These are phyloP conservation scores for Chymomyza fuscimana DNA, from an alignment of 2,888 invertebrate genomes.

Conservation along the genomic window DNA sequence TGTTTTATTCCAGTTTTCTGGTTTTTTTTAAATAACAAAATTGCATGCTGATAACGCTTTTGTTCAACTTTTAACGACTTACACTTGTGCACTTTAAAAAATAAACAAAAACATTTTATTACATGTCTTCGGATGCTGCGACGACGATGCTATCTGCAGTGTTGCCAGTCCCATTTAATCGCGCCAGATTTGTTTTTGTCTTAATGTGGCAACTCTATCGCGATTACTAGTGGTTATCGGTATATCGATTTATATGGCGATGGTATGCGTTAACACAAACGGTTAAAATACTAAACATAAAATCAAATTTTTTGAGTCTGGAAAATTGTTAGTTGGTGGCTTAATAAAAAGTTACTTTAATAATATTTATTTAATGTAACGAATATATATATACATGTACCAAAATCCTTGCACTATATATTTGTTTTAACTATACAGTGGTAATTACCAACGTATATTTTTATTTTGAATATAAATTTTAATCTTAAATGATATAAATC, in stretches of 20 bases:
- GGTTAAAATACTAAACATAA: conserved; percentile 6
- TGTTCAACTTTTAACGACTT: conserved; percentile 26
- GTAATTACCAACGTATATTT: too few species aligned
- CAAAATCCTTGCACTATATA: too few species aligned
- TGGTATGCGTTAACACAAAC: not conserved
- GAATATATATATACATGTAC: too few species aligned
- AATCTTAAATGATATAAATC: too few species aligned
- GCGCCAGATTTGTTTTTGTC: not conserved
- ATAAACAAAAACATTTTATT: conserved; percentile 63
- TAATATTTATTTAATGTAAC: not conserved
- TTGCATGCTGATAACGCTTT: conserved; percentile 9
- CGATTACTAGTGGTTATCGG: not conserved
- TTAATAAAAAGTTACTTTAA: not conserved
- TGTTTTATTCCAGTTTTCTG: not conserved
- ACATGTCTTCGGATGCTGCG: conserved; percentile 43
- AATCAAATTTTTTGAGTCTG: not conserved
- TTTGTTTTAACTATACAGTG: too few species aligned
- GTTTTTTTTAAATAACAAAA: conserved; percentile 32
- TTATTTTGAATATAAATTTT: too few species aligned
- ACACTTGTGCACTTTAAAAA: conserved; percentile 49
- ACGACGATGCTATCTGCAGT: conserved; percentile 41
- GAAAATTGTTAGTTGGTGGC: not conserved
- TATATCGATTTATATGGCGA: not conserved
- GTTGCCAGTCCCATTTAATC: not conserved
- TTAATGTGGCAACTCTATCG: not conserved